Evolutionary conservation across 2,888 invertebrate species (phyloP).

Genomic region (Steromphala cineraria): DNA sequence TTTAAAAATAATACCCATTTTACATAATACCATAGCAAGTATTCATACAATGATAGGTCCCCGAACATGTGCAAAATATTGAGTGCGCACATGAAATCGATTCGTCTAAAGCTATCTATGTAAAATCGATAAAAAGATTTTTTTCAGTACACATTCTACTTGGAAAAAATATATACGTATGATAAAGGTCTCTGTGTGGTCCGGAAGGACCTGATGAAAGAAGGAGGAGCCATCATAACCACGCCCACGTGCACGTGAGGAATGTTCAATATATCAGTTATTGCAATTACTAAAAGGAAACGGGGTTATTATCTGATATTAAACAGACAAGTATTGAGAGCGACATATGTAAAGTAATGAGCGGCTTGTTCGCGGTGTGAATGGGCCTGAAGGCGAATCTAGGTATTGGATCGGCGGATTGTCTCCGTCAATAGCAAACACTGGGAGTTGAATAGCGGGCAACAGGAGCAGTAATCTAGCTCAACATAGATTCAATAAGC

Average conservation of each 20-base stretch:
- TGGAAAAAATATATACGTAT: no score
- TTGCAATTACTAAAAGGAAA: no score
- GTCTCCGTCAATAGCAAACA: neutral
- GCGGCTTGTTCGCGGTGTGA: neutral
- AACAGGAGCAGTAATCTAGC: neutral
- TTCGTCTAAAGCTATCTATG: no score
- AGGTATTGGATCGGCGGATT: neutral
- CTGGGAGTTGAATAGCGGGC: neutral
- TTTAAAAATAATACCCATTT: no score
- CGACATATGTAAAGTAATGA: conserved; percentile 8
- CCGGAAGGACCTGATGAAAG: neutral
- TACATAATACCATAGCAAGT: no score
- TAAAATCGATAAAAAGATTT: no score
- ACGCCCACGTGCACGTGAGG: neutral
- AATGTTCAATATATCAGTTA: no score
- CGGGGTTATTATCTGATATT: neutral
- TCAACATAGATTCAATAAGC: neutral
- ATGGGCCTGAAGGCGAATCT: neutral
- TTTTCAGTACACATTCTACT: no score
- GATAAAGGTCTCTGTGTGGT: neutral
- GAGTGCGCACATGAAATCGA: no score
- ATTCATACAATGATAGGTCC: no score
- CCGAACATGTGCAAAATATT: no score
- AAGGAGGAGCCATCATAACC: neutral
- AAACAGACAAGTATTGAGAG: neutral